Evolutionary conservation across 2,888 invertebrate species (phyloP).

Genomic region (Eupithecia vulgata): DNA sequence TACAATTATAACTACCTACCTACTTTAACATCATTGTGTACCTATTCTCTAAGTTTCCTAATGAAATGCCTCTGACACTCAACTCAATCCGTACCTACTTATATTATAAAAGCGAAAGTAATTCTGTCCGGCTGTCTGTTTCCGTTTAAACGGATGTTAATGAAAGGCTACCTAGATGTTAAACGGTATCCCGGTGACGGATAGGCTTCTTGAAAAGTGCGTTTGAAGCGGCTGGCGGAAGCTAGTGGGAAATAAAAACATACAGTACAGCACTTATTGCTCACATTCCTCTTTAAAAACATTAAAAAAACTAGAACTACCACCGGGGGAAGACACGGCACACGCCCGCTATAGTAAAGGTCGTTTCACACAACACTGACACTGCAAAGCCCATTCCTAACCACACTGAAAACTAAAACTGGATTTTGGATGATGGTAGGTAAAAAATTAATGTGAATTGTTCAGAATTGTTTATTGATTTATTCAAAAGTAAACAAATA

Average conservation of each 20-base stretch:
- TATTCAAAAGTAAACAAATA: too few relatives aligned
- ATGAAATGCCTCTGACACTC: not conserved
- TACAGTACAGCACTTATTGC: constrained; percentile 21
- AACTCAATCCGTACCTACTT: too few relatives aligned
- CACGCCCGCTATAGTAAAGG: constrained; percentile 42
- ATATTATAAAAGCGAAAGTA: too few relatives aligned
- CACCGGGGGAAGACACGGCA: constrained; percentile 34
- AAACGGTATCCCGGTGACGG: not conserved
- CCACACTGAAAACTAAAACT: not conserved
- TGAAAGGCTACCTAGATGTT: not conserved
- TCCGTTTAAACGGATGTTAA: not conserved
- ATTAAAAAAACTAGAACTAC: constrained; percentile 44
- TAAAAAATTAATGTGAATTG: too few relatives aligned
- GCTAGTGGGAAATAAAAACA: not conserved
- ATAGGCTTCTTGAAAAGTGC: not conserved
- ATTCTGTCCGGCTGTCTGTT: not conserved
- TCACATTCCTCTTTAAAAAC: constrained; percentile 20
- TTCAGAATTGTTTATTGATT: too few relatives aligned
- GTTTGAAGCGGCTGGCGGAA: not conserved
- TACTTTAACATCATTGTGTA: too few relatives aligned
- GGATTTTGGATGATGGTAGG: not conserved
- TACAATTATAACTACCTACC: too few relatives aligned
- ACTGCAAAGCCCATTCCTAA: constrained; percentile 19
- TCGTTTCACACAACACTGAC: constrained; percentile 36
- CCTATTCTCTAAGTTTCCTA: not conserved